A percentile compares a stretch with the other conserved stretches of the same genome.
Evolutionary conservation across 2,888 invertebrate genomes (phyloP).

Genomic region (Mystacides longicornis): DNA sequence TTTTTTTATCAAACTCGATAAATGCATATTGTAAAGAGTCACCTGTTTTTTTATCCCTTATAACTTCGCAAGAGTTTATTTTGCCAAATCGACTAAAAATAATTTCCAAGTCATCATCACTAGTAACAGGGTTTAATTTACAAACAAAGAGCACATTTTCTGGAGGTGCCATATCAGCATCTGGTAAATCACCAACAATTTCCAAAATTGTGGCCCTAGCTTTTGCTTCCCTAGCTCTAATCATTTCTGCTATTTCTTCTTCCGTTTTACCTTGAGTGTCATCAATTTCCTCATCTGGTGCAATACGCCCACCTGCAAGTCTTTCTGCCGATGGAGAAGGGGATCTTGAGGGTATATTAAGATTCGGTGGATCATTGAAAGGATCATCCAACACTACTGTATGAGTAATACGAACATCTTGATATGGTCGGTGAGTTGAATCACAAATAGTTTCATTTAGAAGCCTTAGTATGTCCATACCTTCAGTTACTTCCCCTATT

Average conservation of each 20-base stretch:
- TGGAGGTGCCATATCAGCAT: constrained; percentile 95
- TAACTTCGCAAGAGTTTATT: constrained; percentile 92
- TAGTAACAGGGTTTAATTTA: constrained; percentile 97
- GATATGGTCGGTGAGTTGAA: constrained; percentile 80
- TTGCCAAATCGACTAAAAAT: constrained; percentile 95
- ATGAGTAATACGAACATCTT: constrained; percentile 94
- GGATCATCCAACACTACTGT: constrained; percentile 96
- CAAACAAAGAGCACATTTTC: constrained; percentile 99
- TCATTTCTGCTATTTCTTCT: constrained; percentile 79
- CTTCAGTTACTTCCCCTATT: constrained; percentile 93
- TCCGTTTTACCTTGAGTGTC: constrained; percentile 80
- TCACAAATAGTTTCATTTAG: constrained; percentile 94
- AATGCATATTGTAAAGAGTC: constrained; percentile 99
- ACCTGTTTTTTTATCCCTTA: constrained; percentile 83
- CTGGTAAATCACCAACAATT: constrained; percentile 96
- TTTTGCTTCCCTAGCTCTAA: constrained; percentile 87
- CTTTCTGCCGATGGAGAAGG: constrained; percentile 83
- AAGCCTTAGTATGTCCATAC: constrained; percentile 75
- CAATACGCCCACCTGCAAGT: constrained; percentile 77
- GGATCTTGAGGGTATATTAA: constrained; percentile 74
- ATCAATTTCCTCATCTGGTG: constrained; percentile 89
- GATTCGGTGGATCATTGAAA: constrained; percentile 76
- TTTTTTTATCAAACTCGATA: constrained; percentile 89
- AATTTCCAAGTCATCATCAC: constrained; percentile 93
- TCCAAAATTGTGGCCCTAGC: constrained; percentile 95